Percentiles rank a stretch among this genome's conserved stretches.
Conservation (phyloP, 1,140 invertebrate genomes). For the Anoplophora glabripennis region DNA sequence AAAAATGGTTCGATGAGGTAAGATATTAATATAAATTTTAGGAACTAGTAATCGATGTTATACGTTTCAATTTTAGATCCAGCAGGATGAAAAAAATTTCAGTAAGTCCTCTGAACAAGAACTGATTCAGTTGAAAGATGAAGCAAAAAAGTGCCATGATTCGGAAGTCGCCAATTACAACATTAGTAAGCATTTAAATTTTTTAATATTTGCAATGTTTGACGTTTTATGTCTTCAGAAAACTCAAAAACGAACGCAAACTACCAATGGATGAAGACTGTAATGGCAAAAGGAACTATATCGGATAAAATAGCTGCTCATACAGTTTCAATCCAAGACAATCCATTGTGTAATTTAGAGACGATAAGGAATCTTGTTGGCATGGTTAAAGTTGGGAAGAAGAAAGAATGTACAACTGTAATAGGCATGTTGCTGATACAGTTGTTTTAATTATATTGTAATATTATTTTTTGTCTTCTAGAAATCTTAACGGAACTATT, state of each 20-base stretch:
- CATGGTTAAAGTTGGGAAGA: constrained; percentile 79
- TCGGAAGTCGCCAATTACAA: constrained; percentile 51
- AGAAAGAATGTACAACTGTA: constrained; percentile 66
- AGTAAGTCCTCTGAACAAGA: constrained; percentile 51
- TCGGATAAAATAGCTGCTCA: constrained; percentile 84
- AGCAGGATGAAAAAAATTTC: constrained; percentile 40
- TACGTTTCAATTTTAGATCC: neutral
- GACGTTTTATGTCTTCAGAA: constrained; percentile 41
- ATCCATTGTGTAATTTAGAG: constrained; percentile 74
- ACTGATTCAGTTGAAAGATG: constrained; percentile 56
- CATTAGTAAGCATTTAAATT: constrained; percentile 48
- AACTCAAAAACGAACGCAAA: constrained; percentile 55
- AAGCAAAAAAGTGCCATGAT: constrained; percentile 60
- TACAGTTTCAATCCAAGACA: constrained; percentile 79
- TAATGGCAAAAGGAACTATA: constrained; percentile 75
- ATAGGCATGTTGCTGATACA: constrained; percentile 52
- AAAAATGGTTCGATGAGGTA: constrained; percentile 33
- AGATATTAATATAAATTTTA: neutral
- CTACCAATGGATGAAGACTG: constrained; percentile 75
- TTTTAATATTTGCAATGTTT: constrained; percentile 14
- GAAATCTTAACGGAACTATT: constrained; percentile 77
- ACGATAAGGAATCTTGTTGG: constrained; percentile 69
- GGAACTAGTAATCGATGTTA: neutral
- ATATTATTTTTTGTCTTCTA: constrained; percentile 40
- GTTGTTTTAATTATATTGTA: constrained; percentile 8